Base-by-base conservation (phyloP, 2,888 invertebrate species). In the Pachymerium ferrugineum region DNA sequence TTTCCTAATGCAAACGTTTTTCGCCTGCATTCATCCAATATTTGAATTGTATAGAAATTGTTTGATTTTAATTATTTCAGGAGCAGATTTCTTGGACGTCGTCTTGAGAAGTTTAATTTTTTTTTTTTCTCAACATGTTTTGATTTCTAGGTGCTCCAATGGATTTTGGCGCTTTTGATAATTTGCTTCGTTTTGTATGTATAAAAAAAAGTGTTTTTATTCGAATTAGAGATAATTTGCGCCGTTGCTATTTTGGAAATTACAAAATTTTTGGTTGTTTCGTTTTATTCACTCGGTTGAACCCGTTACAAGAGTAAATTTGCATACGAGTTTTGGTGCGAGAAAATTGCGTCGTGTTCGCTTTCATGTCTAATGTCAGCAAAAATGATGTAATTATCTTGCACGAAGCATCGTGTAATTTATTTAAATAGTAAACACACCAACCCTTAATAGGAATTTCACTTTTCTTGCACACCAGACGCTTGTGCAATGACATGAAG, bases 341-440 rank as follows among this genome's bases (percentile, higher is more conserved):
- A 62, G 62, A 62, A 62, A 62, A 62, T 62, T 62, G 62, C 62
- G 62, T 62, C 62, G 62, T 62, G 62, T 62, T 54, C 62, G 62
- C 62, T 62, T 62, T 62, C 62, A 62, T 62, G 25, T 62, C 62
- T 62, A 62, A 62, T 62, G 62, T 62, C 62, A 62, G 62, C 62
- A 62, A 62, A 62, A 62, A 62, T 62, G 62, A 62, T 62, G 62
- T 62, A 62, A 62, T 62, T 62, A 62, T 62, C 62, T 62, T 62
- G 62, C 62, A 62, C 62, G 62, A 62, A 62, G 62, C 62, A 62
- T 28, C 62, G 62, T 62, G 62, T 62, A 62, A 62, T 62, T 62
- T 62, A 62, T 62, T 62, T 62, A 62, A 62, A 62, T 62, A 62
- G 62, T 62, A 62, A 62, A 62, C 62, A 62, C 62, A 25, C 62